Evolutionary conservation across 2,888 invertebrate genomes (phyloP).

Genomic region (Cantharis rufa): DNA sequence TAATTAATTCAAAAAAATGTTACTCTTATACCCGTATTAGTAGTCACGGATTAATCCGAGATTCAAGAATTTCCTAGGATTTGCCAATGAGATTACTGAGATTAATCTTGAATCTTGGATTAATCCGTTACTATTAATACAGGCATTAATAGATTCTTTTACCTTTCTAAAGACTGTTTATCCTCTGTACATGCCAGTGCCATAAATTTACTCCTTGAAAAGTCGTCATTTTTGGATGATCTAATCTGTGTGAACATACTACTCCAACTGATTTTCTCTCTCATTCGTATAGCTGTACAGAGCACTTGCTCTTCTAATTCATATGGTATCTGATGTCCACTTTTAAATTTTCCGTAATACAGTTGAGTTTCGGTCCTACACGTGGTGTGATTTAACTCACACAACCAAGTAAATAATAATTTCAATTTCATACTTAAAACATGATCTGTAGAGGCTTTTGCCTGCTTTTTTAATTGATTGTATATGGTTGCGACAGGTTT

Average conservation of each 20-base stretch:
- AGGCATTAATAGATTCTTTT: too few species aligned
- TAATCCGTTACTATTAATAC: too few species aligned
- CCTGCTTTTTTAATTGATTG: not conserved
- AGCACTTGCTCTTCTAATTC: not conserved
- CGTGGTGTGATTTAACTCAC: not conserved
- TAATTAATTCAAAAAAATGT: not conserved
- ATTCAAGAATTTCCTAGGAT: too few species aligned
- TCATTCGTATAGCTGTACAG: not conserved
- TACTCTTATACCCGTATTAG: too few species aligned
- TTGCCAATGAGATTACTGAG: too few species aligned
- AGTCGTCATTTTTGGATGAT: not conserved
- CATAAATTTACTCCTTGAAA: not conserved
- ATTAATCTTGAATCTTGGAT: too few species aligned
- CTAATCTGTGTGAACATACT: not conserved
- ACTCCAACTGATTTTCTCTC: not conserved
- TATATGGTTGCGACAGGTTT: not conserved
- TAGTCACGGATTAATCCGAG: too few species aligned
- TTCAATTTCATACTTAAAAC: not conserved
- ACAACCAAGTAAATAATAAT: not conserved
- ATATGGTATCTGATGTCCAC: not conserved
- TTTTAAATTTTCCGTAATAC: not conserved
- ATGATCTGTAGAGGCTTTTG: not conserved
- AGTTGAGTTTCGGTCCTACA: not conserved
- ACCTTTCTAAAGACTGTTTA: not conserved
- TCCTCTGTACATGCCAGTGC: not conserved